These are phyloP conservation scores for Papilio demoleus DNA, from an alignment of 2,888 invertebrate species.

Conservation along the genomic window DNA sequence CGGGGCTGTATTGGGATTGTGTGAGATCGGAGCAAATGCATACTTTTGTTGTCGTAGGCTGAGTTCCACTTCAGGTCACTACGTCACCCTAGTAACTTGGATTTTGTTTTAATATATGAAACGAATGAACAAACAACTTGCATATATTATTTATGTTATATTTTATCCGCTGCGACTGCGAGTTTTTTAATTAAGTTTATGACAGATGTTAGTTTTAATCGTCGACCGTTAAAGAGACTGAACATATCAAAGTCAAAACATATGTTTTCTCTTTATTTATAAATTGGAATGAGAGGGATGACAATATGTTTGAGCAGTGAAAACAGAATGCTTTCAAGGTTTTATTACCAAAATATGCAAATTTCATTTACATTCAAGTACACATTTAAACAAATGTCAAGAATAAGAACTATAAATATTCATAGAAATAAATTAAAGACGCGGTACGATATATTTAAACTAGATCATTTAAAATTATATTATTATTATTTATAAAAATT, in stretches of 20 bases:
- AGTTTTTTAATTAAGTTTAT: neutral
- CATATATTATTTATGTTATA: too few relatives aligned
- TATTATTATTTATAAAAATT: neutral
- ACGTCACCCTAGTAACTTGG: too few relatives aligned
- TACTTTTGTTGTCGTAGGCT: too few relatives aligned
- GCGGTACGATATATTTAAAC: neutral
- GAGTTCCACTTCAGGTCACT: too few relatives aligned
- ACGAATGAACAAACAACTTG: too few relatives aligned
- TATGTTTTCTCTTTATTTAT: neutral
- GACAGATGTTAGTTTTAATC: neutral
- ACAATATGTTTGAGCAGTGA: neutral
- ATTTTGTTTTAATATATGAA: too few relatives aligned
- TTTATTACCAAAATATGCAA: conserved; percentile 10
- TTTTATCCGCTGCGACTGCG: too few relatives aligned
- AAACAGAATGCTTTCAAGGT: neutral
- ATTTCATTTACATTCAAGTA: conserved; percentile 12
- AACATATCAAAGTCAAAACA: neutral
- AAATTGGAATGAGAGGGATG: neutral
- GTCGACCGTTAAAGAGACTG: neutral
- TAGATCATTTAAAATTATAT: neutral
- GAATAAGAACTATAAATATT: conserved; percentile 9
- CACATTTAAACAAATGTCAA: conserved; percentile 18
- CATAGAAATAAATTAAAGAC: conserved; percentile 2
- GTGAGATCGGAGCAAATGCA: too few relatives aligned
- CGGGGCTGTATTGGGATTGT: too few relatives aligned